Evolutionary conservation across 2,797 vertebrate genomes (phyloP), one percentile per base, ranked within the genome.

Genomic region (Arctocebus calabarensis): DNA sequence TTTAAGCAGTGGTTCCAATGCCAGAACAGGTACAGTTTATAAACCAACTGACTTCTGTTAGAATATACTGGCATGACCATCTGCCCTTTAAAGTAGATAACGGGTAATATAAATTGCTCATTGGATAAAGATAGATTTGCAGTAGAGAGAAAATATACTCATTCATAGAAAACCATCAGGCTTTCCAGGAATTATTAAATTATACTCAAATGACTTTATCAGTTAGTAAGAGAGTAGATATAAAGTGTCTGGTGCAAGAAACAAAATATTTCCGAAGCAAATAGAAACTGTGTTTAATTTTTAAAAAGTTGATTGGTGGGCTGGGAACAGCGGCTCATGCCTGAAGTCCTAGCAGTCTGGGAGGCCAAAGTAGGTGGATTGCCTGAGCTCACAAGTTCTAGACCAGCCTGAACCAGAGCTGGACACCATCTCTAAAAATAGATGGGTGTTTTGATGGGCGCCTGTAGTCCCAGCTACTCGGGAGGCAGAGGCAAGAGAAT

Each of bases 31-130:
- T 61, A 9, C 17, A 64, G 32, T 83, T 74, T 86, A 45, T 61
- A 88, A 94, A 71, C 4, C 19, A 85, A 20, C 75, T 75, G 70
- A 75, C 37, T 93, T 92, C 87, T 88, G 48, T 85, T 95, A 88
- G 70, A 81, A 43, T 74, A 83, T 91, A 86, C 0, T 40, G 74
- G 68, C 68, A 71, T 52, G 64, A 48, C 34, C 22, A 59, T 55
- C 64, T 91, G 48, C n/a, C 84, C 84, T 79, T 92, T 86, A 61
- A 88, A 52, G 68, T 27, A 48, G 74, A 34, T 29, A 79, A 86
- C 1, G 90, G 20, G 16, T 68, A 94, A 66, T 77, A 92, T 13
- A 40, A 77, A 78, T 81, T 93, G 59, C 43, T 88, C 84, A 84
- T 7, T 90, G 45, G 61, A 70, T 52, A 91, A 88, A 62, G 62